Percentiles rank a stretch among this genome's conserved stretches.
These are phyloP conservation scores for Theodoxus fluviatilis DNA, from an alignment of 2,888 invertebrate species.

Conservation along the genomic window DNA sequence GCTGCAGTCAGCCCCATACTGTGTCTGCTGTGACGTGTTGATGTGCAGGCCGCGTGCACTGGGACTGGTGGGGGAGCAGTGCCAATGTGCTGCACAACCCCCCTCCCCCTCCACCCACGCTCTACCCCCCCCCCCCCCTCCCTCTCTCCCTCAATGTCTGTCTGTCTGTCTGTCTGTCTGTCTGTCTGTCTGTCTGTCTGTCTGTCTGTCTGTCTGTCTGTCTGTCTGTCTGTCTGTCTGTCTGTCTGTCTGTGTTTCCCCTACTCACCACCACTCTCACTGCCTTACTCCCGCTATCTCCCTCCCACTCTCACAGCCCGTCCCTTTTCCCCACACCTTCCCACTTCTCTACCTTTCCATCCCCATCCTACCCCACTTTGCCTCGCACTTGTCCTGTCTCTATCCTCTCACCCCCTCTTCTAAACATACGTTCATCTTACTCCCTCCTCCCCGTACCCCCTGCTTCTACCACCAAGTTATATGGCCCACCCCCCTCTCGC, in stretches of 20 bases:
- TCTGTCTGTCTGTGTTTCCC: slow-evolving; percentile 8
- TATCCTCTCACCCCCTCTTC: neutral
- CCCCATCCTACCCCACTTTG: no score
- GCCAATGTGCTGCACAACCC: no score
- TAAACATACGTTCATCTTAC: neutral
- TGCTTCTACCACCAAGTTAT: no score
- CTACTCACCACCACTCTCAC: neutral
- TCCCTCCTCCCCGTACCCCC: neutral
- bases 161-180: slow-evolving; percentile 7
- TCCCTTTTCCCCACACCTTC: no score
- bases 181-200: neutral
- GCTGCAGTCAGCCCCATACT: no score
- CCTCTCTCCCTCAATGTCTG: slow-evolving; percentile 10
- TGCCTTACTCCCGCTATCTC: neutral
- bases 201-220: neutral
- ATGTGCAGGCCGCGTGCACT: no score
- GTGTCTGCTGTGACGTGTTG: no score
- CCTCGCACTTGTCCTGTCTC: neutral
- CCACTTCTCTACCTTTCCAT: no score
- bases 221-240: neutral
- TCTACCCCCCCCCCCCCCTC: neutral
- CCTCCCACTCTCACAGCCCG: neutral
- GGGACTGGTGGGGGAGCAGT: no score
- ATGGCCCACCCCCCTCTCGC: no score
- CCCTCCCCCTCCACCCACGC: neutral